Evolutionary conservation across 2,113 vertebrate genomes (phyloP), one percentile per base, ranked within the genome.

Genomic region (Dolichallabes microphthalmus): DNA sequence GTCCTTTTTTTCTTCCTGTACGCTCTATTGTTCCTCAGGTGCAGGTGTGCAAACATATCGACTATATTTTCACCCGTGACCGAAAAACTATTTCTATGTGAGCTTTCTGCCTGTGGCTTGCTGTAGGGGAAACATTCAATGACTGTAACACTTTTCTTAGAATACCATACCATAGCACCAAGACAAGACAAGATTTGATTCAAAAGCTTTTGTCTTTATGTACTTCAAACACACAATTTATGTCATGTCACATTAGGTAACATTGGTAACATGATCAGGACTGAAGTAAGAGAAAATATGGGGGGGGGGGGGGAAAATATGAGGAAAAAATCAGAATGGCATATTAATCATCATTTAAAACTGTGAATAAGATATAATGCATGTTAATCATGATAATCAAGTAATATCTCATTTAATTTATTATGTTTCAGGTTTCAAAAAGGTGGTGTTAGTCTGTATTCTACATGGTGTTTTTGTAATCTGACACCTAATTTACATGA

Each of bases 21-120:
- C 66, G 74, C 15, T 63, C 50, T 82, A 53, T 73, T 82, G 71
- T 77, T 78, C 64, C 73, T 22, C 2, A 25, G 57, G 35, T 8
- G 19, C 39, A 27, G 68, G 66, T 82, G 88, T 68, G 87, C 86
- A 88, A 73, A 89, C 90, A 19, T 60, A 82, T 63, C 11, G 64
- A 75, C 80, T 53, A 39, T 85, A 75, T 87, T 80, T 78, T 22
- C 68, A 27, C 17, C 66, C 8, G 11, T 61, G 82, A 32, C 75
- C 22, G n/a, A 35, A 53, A 76, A 63, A 7, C 39, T 30, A 39
- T 12, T 52, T 27, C n/a, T 63, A 14, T 10, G 45, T 45, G 53
- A 6, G 68, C 25, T 15, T 45, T 83, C 68, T 60, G 82, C 64
- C 68, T n/a, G 10, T 78, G 52, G 52, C 76, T 58, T 58, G 76